Evolutionary conservation across 2,797 vertebrate species (phyloP).

Genomic region (Aphelocoma californica): DNA sequence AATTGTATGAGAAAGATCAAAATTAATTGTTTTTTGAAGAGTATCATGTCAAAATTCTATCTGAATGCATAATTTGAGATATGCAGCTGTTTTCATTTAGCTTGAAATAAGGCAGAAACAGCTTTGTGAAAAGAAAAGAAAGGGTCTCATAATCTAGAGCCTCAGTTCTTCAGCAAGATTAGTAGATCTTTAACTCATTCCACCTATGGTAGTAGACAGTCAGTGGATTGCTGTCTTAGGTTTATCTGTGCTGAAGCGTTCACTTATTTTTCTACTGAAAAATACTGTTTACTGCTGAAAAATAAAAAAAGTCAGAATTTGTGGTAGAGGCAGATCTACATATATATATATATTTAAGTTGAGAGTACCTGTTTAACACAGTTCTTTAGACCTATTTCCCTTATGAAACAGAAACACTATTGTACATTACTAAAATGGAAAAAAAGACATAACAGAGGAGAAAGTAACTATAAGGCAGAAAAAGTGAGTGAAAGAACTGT

Average conservation of each 20-base stretch:
- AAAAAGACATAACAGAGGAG: not conserved
- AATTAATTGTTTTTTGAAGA: conserved; percentile 42
- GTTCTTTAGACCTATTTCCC: not conserved
- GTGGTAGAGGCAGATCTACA: not conserved
- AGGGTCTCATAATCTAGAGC: not conserved
- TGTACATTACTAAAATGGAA: not conserved
- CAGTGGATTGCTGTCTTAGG: too few relatives aligned
- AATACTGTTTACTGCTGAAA: not conserved
- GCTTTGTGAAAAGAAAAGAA: not conserved
- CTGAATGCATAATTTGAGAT: conserved; percentile 13
- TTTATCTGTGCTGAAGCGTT: not conserved
- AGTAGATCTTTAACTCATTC: not conserved
- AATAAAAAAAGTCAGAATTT: not conserved
- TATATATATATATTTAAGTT: not conserved
- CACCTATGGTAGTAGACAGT: too few relatives aligned
- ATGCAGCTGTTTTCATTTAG: conserved; percentile 25
- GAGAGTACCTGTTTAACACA: not conserved
- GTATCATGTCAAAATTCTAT: not conserved
- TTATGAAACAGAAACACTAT: not conserved
- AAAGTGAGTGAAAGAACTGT: not conserved
- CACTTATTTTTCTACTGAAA: not conserved
- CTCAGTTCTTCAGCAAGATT: not conserved
- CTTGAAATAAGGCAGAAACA: not conserved
- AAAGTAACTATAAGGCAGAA: not conserved
- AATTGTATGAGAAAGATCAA: not conserved